Conservation (phyloP, 1,140 invertebrate genomes). For the Drosophila subobscura region DNA sequence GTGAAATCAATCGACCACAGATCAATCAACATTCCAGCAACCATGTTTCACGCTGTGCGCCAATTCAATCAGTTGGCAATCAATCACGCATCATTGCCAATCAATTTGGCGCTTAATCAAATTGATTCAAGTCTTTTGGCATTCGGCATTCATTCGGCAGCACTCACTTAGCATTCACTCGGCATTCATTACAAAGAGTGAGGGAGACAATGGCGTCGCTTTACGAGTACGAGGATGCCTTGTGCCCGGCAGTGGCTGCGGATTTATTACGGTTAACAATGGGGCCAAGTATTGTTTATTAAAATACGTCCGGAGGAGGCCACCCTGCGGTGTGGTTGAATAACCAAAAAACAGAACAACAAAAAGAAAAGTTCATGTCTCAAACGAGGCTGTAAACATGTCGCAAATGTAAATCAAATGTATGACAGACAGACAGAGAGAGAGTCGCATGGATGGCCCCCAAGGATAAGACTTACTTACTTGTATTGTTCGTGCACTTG, state of each 20-base stretch:
- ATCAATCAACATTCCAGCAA: conserved; percentile 12
- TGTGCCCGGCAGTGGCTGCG: conserved; percentile 10
- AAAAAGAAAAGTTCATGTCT: conserved; percentile 27
- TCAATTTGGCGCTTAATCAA: conserved; percentile 7
- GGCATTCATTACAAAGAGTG: conserved; percentile 22
- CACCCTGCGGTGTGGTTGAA: conserved; percentile 2
- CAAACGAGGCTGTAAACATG: conserved; percentile 51
- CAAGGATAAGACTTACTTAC: neutral
- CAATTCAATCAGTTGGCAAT: conserved; percentile 37
- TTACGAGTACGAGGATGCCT: conserved; percentile 2
- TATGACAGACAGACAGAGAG: conserved; percentile 19
- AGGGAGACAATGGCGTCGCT: conserved; percentile 22
- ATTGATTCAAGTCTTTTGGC: conserved; percentile 15
- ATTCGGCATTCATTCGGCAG: conserved; percentile 30
- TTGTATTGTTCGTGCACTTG: conserved; percentile 5
- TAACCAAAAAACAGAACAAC: conserved; percentile 15
- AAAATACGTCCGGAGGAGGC: conserved; percentile 5
- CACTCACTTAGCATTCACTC: conserved; percentile 26
- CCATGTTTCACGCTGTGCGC: conserved; percentile 3
- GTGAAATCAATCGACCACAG: conserved; percentile 9
- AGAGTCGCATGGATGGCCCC: neutral
- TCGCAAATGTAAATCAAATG: conserved; percentile 46
- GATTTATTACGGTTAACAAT: conserved; percentile 21
- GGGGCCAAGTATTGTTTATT: conserved; percentile 30
- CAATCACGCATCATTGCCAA: conserved; percentile 37